Base-by-base conservation (phyloP, 2,888 invertebrate species). In the Drosophila vallismaia region DNA sequence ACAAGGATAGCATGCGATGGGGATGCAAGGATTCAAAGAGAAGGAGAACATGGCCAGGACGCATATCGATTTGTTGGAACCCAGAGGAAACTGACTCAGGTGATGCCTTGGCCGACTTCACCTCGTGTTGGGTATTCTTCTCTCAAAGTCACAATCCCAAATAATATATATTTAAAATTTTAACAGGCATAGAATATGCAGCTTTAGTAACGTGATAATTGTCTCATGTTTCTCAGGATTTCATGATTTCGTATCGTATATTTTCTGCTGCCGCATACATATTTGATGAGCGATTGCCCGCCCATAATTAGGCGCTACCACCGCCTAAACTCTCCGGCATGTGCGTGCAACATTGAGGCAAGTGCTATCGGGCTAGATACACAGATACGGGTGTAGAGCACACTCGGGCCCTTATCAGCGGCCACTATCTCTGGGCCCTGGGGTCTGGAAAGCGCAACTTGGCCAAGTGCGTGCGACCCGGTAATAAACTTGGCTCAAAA, bases 271-370 rank as follows among this genome's bases (percentile, higher is more conserved):
- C 38, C n/a, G 42, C 48, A 59, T 70, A 78, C 78, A 80, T 81
- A 74, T 73, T 69, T 78, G 80, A 78, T 83, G 86, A 71, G 75
- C 79, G 84, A 84, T 81, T 79, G 69, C 67, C 67, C 82, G 74
- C 71, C 67, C 80, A 77, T 79, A 81, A 81, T 86, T 81, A 84
- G 71, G 68, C 67, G 38, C 59, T 75, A 60, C 60, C 60, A 57
- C 45, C 62, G 12, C 38, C 59, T 9, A 3, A 28, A 12, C 68
- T 74, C 45, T 49, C 53, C 26, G 46, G 33, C 55, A 55, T 76
- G 58, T 62, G 59, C 60, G 59, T 62, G 63, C 66, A 62, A 67
- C 54, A 56, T 57, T 59, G 71, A 63, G 42, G 51, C 45, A 56
- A 52, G 33, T 44, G 46, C 53, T 54, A 63, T 46, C 58, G 58